These are phyloP conservation scores for Chondrosia reniformis DNA, from an alignment of 37 sponge, comb jelly and placozoan genomes.

Conservation along the genomic window DNA sequence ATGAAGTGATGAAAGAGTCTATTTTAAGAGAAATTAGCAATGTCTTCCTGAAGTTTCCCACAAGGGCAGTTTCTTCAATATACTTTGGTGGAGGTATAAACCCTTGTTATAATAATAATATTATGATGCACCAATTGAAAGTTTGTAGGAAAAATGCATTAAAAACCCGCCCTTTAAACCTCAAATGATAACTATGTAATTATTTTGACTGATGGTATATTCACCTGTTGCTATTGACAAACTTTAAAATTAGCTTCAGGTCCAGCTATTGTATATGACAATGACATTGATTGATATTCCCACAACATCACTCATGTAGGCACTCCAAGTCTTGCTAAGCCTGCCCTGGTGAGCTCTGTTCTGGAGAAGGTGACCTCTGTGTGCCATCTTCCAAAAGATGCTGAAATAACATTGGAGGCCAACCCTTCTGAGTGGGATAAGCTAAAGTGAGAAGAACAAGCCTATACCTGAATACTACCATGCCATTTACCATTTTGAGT, in stretches of 20 bases:
- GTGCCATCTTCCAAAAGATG: conserved; percentile 1
- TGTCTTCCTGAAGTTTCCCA: conserved; percentile 11
- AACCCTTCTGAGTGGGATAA: conserved; percentile 58
- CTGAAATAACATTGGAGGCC: conserved; percentile 71
- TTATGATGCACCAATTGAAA: too few relatives aligned
- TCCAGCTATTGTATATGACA: neutral
- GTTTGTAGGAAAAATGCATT: too few relatives aligned
- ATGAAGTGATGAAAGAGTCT: conserved; percentile 42
- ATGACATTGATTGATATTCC: neutral
- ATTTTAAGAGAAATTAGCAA: conserved; percentile 36
- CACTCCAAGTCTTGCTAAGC: conserved; percentile 73
- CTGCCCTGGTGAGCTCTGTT: conserved; percentile 45
- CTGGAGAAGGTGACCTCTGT: conserved; percentile 22
- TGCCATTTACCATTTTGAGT: neutral
- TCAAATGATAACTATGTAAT: too few relatives aligned
- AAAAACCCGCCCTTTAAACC: too few relatives aligned
- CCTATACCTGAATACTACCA: neutral
- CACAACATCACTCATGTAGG: conserved; percentile 19
- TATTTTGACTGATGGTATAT: too few relatives aligned
- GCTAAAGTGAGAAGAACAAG: conserved; percentile 27
- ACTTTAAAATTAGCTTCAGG: neutral
- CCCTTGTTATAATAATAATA: neutral
- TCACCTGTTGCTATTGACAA: too few relatives aligned
- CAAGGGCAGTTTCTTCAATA: conserved; percentile 44
- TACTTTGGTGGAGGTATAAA: conserved; percentile 84